Evolutionary conservation across 2,888 invertebrate species (phyloP).

Genomic region (Leptura quadrifasciata): DNA sequence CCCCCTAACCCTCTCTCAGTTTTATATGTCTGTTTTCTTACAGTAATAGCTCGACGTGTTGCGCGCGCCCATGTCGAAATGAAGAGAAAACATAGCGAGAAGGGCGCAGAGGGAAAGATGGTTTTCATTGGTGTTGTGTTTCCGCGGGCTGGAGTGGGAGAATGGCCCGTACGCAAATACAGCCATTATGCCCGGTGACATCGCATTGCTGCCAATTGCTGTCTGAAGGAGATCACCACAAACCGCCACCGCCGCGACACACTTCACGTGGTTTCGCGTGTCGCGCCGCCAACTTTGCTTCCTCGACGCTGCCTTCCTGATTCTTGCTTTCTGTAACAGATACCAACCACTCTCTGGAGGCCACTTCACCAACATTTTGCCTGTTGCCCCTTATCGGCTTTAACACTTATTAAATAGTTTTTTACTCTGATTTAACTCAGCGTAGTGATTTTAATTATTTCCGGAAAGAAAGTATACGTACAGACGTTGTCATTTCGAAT

Average conservation of each 20-base stretch:
- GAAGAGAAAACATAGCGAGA: slow-evolving; percentile 72
- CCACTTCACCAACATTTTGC: slow-evolving; percentile 28
- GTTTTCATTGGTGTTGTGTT: slow-evolving; percentile 72
- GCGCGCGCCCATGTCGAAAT: slow-evolving; percentile 73
- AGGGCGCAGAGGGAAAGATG: slow-evolving; percentile 71
- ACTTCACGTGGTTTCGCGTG: slow-evolving; percentile 46
- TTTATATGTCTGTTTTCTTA: slow-evolving; percentile 78
- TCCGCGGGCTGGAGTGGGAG: slow-evolving; percentile 67
- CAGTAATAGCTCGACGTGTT: slow-evolving; percentile 75
- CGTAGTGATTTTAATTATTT: neutral
- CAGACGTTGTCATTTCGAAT: neutral
- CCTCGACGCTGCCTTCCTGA: slow-evolving; percentile 14
- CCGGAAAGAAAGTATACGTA: neutral
- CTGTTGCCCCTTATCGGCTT: slow-evolving; percentile 30
- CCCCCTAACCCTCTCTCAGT: slow-evolving; percentile 74
- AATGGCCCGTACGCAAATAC: slow-evolving; percentile 72
- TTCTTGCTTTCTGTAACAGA: slow-evolving; percentile 14
- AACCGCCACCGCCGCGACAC: slow-evolving; percentile 51
- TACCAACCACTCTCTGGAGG: slow-evolving; percentile 38
- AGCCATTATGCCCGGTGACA: slow-evolving; percentile 72
- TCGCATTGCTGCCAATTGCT: slow-evolving; percentile 65
- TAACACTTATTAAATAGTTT: neutral
- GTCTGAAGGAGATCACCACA: slow-evolving; percentile 58
- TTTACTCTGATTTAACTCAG: neutral
- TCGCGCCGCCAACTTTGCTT: slow-evolving; percentile 38